Base-by-base conservation (phyloP, 1,140 invertebrate genomes). In the Saccostrea glomerata region DNA sequence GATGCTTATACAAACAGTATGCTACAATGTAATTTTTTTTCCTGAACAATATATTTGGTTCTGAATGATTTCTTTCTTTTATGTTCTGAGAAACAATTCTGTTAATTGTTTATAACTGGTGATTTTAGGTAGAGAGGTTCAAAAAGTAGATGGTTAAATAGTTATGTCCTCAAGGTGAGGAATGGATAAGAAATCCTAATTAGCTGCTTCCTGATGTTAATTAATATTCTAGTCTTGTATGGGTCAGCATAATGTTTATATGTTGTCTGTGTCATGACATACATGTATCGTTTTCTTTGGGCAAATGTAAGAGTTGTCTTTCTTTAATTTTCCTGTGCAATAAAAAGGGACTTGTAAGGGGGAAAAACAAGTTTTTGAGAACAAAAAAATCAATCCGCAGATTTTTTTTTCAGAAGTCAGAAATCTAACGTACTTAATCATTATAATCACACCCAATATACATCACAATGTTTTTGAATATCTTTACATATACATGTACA, bases 181-280 rank as follows among this genome's bases (percentile, higher is more conserved):
- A 36, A 77, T 77, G 25, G 70, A 77, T 36, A 77, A 36, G 70
- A 77, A 77, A 77, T 77, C 70, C 70, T 13, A 25, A 77, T 36
- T 77, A 77, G 25, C 17, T 20, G 58, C 23, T 30, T 77, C 23
- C 70, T 77, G 11, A 77, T 77, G 30, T 77, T 77, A 47, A 47
- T 47, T 47, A 13, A 77, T 77, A 77, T 77, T 77, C 70, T 77
- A 77, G 70, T 77, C 70, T 77, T 25, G 70, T 77, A 15, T 77
- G 70, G 25, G 30, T 77, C 70, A 30, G 70, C 70, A 77, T 77
- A 77, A 77, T 77, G 70, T 77, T 77, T 77, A 77, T 12, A 36
- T 77, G 70, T 77, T 77, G 70, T 77, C 70, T 77, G 70, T 77
- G 70, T 77, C 70, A 63, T 63, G 17, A 20, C 58, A 77, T 77